Evolutionary conservation across 1,140 invertebrate genomes (phyloP), one percentile per base, ranked within the genome.

Genomic region (Bombyx mandarina): DNA sequence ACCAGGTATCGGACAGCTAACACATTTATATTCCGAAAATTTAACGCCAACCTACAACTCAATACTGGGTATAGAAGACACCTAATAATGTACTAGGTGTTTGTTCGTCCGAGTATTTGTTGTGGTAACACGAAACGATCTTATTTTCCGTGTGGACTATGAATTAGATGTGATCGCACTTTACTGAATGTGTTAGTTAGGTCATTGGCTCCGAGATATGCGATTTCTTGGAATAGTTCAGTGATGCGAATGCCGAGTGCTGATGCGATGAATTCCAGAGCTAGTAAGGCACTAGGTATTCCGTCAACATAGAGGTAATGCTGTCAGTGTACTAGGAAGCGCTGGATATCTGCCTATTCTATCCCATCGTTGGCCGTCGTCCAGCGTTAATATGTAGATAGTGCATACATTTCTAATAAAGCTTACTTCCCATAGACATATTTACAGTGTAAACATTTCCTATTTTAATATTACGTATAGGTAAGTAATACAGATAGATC

Each of bases 261-360:
- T 71, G 22, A 57, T 52, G 55, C 57, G 60, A 54, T 60, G 54
- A 63, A 65, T 61, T 58, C 56, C 54, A 47, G 54, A 56, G 58
- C 60, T 62, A 64, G 54, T 77, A 65, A 69, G 63, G 60, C 61
- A 75, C 65, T 72, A 66, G 68, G 65, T 71, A 71, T 68, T 68
- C 62, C 57, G 61, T 60, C 62, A 69, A 64, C 67, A 65, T 61
- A 57, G 66, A 74, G 69, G 66, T 71, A 68, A 80, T 73, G 58
- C 62, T 69, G 64, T 69, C 65, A 72, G 61, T 75, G 61, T 75
- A 78, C 75, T 62, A 82, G 82, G 82, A 85, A 85, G 69, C 57
- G 71, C 61, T 82, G 82, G 82, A 76, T 57, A 43, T 54, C 45
- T 82, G 79, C 78, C 79, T 77, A 81, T 65, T 66, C 46, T 60